These are phyloP conservation scores for Steinernema scapterisci DNA, from an alignment of 2,888 invertebrate species.

Conservation along the genomic window DNA sequence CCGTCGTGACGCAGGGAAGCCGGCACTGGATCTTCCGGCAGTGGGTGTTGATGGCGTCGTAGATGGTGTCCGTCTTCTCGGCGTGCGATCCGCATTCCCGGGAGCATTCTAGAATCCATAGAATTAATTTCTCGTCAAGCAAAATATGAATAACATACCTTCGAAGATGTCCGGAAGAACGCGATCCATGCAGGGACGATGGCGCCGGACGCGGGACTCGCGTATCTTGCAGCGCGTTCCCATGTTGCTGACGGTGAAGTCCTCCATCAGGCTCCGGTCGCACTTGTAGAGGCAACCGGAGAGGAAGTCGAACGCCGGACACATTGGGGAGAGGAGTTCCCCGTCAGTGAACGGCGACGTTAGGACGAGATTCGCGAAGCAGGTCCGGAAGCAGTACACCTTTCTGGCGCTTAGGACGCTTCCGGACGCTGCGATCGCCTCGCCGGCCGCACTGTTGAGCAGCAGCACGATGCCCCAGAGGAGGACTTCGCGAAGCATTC, in stretches of 20 bases:
- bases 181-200: background rate
- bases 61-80: background rate
- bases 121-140: background rate
- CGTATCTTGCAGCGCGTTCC: background rate
- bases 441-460: background rate
- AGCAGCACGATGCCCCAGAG: too few relatives aligned
- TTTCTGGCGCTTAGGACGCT: background rate
- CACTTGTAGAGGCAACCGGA: constrained; percentile 17
- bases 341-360: background rate
- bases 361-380: background rate
- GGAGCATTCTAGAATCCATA: background rate
- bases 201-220: background rate
- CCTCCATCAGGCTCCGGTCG: constrained; percentile 14
- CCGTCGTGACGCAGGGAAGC: background rate
- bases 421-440: background rate
- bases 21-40: constrained; percentile 15
- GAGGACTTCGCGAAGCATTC: background rate
- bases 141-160: background rate
- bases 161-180: background rate
- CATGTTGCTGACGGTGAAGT: background rate
- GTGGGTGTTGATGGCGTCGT: background rate
- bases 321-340: background rate
- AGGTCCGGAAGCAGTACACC: constrained; percentile 15
- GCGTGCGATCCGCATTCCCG: background rate
- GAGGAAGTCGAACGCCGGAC: background rate